phyloP scores from a whole-genome alignment of 2,888 invertebrate species.

The Drosophila melanosoma region DNA sequence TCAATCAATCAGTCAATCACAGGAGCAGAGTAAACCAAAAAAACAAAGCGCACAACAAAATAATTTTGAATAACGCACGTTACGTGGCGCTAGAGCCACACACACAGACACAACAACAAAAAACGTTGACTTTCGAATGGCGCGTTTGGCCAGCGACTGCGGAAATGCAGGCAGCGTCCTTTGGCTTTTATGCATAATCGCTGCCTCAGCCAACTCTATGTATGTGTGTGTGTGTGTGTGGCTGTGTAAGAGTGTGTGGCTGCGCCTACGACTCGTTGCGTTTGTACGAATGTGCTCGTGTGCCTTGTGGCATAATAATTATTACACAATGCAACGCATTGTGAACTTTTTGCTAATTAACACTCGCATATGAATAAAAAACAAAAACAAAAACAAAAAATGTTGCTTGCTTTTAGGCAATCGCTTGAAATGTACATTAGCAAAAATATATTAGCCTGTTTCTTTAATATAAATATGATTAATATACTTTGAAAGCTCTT shows the following conservation, averaged over 20 bases:
- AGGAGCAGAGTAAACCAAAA: background rate
- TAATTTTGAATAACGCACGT: constrained; percentile 17
- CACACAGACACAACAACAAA: constrained; percentile 17
- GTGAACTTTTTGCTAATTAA: constrained; percentile 33
- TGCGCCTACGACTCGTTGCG: constrained; percentile 59
- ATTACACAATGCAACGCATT: constrained; percentile 11
- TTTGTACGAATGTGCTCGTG: constrained; percentile 6
- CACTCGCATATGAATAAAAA: background rate
- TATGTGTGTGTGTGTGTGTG: constrained; percentile 15
- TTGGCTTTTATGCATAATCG: constrained; percentile 71
- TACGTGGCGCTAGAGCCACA: constrained; percentile 8
- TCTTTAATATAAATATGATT: constrained; percentile 35
- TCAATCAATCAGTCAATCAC: constrained; percentile 7
- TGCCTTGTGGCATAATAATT: constrained; percentile 27
- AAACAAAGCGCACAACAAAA: constrained; percentile 8
- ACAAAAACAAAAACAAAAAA: background rate
- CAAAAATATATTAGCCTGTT: constrained; percentile 31
- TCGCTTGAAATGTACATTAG: constrained; percentile 7
- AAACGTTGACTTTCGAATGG: constrained; percentile 49
- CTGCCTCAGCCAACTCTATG: constrained; percentile 16
- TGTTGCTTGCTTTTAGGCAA: constrained; percentile 16
- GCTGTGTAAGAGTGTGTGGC: constrained; percentile 27
- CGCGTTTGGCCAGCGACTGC: constrained; percentile 76
- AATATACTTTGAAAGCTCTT: constrained; percentile 17
- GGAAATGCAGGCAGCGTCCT: constrained; percentile 64